Base-by-base conservation (phyloP, 2,888 invertebrate species). In the Drosophila subquinaria region DNA sequence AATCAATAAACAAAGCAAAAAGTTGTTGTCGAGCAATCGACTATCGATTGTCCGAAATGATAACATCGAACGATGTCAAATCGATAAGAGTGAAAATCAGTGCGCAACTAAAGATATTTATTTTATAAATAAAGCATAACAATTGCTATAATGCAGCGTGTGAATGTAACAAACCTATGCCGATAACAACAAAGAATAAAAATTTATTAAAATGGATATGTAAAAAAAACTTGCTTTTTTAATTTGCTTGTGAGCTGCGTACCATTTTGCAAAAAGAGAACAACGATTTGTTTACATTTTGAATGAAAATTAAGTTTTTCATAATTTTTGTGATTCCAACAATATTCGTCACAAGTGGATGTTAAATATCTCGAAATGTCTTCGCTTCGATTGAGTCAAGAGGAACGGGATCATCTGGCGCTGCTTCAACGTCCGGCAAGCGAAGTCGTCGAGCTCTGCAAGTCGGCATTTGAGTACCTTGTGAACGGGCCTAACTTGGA, bases 361-460 rank as follows among this genome's bases (percentile, higher is more conserved):
- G 30, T 10, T 15, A 33, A n/a, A 13, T 8, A 5, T 15, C 47
- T 4, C 3, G 35, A 30, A 17, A 81, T 85, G 86, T 70, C 80
- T 2, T 69, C 87, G 8, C 79, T 92, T 57, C 84, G 79, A 2
- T 72, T 95, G 56, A 94, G 93, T 87, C 93, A 93, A 69, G 93
- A 94, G 77, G 95, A 95, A 81, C 94, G 94, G 72, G 93, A 94
- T 63, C 95, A 95, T 90, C 91, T 95, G 53, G 84, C 92, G 56
- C 91, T 95, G 59, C 91, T 95, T 36, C 92, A 93, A 71, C 94
- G 94, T 85, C 91, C 94, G 8, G 83, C 93, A 1, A 93, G 94
- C 93, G 95, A 95, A 78, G 92, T 95, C 0, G 94, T 94, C 48
- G 95, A 95, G 83, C 94, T 95, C 76, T 95, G 95, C 82, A 95